These are phyloP conservation scores for Troides aeacus DNA, from an alignment of 2,888 invertebrate species.

Conservation along the genomic window DNA sequence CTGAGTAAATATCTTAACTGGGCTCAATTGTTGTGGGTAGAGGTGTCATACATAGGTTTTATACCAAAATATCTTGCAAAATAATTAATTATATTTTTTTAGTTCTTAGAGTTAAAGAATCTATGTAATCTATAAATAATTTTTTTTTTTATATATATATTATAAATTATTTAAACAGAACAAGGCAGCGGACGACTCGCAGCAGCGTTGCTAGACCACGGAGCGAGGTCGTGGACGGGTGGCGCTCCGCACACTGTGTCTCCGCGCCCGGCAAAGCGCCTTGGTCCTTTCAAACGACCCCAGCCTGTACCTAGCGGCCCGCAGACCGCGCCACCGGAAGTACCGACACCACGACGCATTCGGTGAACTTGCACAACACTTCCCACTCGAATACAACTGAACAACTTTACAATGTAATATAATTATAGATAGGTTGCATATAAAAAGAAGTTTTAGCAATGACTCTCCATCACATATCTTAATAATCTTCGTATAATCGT, in stretches of 20 bases:
- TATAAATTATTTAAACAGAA: constrained; percentile 41
- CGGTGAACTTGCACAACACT: constrained; percentile 50
- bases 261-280: constrained; percentile 85
- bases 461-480: background rate
- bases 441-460: background rate
- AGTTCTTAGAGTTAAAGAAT: too few relatives aligned
- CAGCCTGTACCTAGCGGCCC: constrained; percentile 44
- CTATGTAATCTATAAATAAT: background rate
- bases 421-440: background rate
- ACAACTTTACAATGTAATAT: background rate
- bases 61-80: too few relatives aligned
- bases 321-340: constrained; percentile 42
- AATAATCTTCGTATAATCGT: background rate
- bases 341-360: constrained; percentile 44
- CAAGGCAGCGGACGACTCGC: constrained; percentile 74
- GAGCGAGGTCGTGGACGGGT: constrained; percentile 61
- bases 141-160: background rate
- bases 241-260: constrained; percentile 67
- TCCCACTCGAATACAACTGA: constrained; percentile 4
- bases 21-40: too few relatives aligned
- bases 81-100: too few relatives aligned
- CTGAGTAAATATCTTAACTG: too few relatives aligned
- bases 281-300: constrained; percentile 82
- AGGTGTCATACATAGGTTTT: too few relatives aligned
- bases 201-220: constrained; percentile 81